Percentiles rank a stretch among this genome's conserved stretches.
phyloP scores from a whole-genome alignment of 2,113 vertebrate genomes.

The Cathartes aura region DNA sequence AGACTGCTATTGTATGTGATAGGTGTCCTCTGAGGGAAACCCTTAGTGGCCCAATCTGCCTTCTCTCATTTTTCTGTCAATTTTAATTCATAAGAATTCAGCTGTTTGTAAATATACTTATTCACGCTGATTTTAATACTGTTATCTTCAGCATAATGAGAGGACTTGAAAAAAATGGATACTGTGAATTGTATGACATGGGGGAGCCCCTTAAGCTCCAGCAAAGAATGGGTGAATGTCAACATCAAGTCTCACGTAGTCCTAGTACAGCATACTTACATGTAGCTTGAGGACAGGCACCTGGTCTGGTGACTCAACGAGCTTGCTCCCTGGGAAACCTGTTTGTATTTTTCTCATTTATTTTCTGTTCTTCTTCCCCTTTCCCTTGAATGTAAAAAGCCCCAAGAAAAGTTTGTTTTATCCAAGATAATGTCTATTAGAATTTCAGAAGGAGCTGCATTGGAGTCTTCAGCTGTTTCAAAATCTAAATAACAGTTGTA shows the following conservation, averaged over 20 bases:
- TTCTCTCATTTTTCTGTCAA: neutral
- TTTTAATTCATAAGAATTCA: neutral
- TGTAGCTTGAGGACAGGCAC: neutral
- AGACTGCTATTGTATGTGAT: neutral
- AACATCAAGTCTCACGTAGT: neutral
- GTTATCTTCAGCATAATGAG: neutral
- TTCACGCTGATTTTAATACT: neutral
- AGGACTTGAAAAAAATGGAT: neutral
- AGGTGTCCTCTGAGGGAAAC: neutral
- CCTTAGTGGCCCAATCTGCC: neutral
- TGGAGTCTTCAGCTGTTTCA: neutral
- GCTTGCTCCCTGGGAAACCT: neutral
- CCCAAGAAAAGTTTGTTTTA: neutral
- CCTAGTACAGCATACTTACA: neutral
- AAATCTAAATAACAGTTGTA: neutral
- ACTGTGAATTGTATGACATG: neutral
- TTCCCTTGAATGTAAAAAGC: neutral
- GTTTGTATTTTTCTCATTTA: neutral
- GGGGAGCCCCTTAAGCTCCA: neutral
- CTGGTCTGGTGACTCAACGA: neutral
- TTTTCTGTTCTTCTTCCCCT: neutral
- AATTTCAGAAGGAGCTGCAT: neutral
- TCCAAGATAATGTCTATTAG: neutral
- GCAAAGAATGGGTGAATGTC: neutral
- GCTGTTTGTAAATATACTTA: neutral